A percentile compares a stretch with the other conserved stretches of the same genome.
Conservation (phyloP, 2,113 vertebrate species). For the Pomatostomus ruficeps region DNA sequence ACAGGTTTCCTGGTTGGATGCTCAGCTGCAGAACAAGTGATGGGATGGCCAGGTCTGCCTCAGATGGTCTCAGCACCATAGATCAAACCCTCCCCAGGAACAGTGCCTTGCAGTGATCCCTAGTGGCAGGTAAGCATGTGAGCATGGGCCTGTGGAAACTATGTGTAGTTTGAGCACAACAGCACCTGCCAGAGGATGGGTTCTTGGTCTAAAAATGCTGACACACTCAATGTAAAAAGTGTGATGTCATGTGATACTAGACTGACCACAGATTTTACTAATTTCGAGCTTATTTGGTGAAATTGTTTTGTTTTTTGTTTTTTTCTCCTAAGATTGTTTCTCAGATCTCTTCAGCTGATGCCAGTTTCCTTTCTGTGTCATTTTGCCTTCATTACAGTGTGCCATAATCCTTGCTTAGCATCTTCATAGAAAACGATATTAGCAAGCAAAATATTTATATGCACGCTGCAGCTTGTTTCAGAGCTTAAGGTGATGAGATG, state of each 20-base stretch:
- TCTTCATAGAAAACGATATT: neutral
- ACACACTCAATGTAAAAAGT: neutral
- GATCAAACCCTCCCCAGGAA: neutral
- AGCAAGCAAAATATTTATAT: neutral
- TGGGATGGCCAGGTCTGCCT: neutral
- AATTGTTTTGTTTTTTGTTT: neutral
- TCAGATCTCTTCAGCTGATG: neutral
- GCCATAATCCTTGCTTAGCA: neutral
- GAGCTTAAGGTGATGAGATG: neutral
- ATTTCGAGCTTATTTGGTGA: neutral
- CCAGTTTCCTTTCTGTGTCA: neutral
- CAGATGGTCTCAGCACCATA: neutral
- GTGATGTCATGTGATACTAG: neutral
- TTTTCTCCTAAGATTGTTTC: neutral
- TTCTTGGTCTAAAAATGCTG: neutral
- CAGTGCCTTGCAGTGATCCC: no score
- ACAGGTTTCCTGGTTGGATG: neutral
- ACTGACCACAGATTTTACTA: neutral
- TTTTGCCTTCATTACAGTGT: neutral
- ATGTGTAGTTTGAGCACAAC: rapidly evolving
- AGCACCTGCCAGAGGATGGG: neutral
- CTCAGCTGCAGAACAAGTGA: neutral
- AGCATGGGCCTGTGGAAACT: neutral
- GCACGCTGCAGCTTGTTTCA: neutral
- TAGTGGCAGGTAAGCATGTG: rapidly evolving